Base-by-base conservation (phyloP, 1,140 invertebrate species). In the Drosophila kohkoa region DNA sequence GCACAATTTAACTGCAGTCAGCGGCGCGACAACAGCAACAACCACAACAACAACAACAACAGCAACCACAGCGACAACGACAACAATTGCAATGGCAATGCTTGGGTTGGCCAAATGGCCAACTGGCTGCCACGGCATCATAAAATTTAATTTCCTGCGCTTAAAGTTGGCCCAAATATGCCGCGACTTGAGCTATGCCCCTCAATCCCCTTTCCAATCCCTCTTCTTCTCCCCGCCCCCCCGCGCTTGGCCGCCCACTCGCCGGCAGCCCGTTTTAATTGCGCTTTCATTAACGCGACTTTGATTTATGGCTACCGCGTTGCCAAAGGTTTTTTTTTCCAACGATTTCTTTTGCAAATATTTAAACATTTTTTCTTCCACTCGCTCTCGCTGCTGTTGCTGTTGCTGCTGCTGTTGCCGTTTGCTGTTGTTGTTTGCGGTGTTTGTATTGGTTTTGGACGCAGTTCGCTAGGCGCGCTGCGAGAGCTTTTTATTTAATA, bases 271-370 rank as follows among this genome's bases (percentile, higher is more conserved):
- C 81, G 86, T 81, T 88, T 88, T 89, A 89, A 89, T 89, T 89
- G 85, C 85, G 85, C 86, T 89, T 89, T 89, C 85, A 89, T 89
- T 89, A 89, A 89, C 85, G 85, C 85, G 86, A 90, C 86, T 89
- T 88, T 89, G 85, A 89, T 89, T 89, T 89, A 89, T 89, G 78
- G 86, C 85, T 90, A 90, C 85, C 85, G 85, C 81, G 78, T 78
- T 85, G 82, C 86, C 85, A 88, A 89, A 85, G 83, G 67, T 88
- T 75, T 73, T 86, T 86, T 70, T 78, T 78, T 58, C 51, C 81
- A 89, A 51, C 85, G 85, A 89, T 89, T 89, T 89, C 85, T 85
- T 89, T 90, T 85, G 85, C 85, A 89, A 89, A 89, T 89, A 89
- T 89, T 89, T 89, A 89, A 85, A 81, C 75, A 81, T 81, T 65